Percentiles rank a stretch among this genome's conserved stretches.
Evolutionary conservation across 1,140 invertebrate genomes (phyloP).

Genomic region (Brachionus manjavacas): DNA sequence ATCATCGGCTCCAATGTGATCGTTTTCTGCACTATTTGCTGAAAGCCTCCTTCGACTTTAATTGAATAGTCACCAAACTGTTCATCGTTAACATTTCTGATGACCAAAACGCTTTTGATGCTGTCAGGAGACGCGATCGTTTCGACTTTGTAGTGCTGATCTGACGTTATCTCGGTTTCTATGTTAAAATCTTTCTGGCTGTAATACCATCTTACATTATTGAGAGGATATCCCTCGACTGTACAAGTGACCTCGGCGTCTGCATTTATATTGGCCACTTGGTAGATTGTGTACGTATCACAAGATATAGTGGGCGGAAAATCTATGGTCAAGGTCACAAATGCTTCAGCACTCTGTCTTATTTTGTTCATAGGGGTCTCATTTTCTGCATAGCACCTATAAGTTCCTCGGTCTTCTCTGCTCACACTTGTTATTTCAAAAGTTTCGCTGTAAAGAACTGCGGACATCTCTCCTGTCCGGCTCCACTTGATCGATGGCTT

Average conservation of each 20-base stretch:
- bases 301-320: conserved; percentile 34
- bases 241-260: conserved; percentile 40
- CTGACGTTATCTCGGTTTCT: conserved; percentile 21
- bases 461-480: conserved; percentile 17
- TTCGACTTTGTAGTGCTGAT: conserved; percentile 20
- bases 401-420: conserved; percentile 36
- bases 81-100: conserved; percentile 27
- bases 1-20: conserved; percentile 35
- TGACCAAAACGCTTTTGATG: conserved; percentile 24
- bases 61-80: conserved; percentile 41
- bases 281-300: conserved; percentile 7
- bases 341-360: conserved; percentile 15
- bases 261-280: conserved; percentile 37
- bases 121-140: conserved; percentile 31
- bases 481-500: conserved; percentile 39
- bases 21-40: conserved; percentile 38
- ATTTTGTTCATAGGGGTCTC: conserved; percentile 23
- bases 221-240: conserved; percentile 38
- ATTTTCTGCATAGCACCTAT: conserved; percentile 29
- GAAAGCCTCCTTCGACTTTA: conserved; percentile 17
- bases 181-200: conserved; percentile 32
- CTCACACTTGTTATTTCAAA: conserved; percentile 36
- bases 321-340: conserved; percentile 30
- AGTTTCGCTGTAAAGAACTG: conserved; percentile 7
- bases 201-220: conserved; percentile 30